phyloP scores from a whole-genome alignment of 2,888 invertebrate genomes.

The Bimastos eiseni region DNA sequence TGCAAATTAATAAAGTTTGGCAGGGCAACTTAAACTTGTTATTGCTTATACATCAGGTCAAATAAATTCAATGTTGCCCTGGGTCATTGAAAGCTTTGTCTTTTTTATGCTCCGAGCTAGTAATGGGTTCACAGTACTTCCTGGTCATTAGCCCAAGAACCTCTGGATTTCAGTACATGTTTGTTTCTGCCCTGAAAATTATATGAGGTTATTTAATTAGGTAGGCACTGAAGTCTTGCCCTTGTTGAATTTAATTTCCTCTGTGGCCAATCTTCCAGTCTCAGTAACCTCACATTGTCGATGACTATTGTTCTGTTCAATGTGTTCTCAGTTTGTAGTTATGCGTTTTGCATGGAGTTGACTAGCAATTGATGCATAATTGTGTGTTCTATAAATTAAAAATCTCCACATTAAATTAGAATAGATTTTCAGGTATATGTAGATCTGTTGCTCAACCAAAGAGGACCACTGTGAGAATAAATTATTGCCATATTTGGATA shows the following conservation, averaged over 20 bases:
- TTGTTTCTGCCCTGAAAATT: neutral
- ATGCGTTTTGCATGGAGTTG: neutral
- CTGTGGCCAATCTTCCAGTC: neutral
- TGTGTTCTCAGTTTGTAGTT: neutral
- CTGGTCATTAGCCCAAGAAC: no score
- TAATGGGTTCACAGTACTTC: neutral
- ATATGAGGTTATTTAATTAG: neutral
- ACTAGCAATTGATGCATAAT: neutral
- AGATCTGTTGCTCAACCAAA: neutral
- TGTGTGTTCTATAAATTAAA: neutral
- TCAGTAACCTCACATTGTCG: no score
- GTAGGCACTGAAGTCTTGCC: neutral
- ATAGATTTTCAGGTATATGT: neutral
- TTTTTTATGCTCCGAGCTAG: neutral
- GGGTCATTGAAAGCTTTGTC: neutral
- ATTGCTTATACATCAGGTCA: no score
- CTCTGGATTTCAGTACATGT: neutral
- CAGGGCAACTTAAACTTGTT: no score
- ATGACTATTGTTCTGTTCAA: neutral
- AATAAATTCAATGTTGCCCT: no score
- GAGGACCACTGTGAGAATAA: neutral
- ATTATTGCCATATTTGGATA: neutral
- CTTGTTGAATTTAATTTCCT: neutral
- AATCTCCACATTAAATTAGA: neutral
- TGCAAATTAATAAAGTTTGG: no score